Conservation (phyloP, 2,888 invertebrate genomes). For the Eugnorisma glareosa region DNA sequence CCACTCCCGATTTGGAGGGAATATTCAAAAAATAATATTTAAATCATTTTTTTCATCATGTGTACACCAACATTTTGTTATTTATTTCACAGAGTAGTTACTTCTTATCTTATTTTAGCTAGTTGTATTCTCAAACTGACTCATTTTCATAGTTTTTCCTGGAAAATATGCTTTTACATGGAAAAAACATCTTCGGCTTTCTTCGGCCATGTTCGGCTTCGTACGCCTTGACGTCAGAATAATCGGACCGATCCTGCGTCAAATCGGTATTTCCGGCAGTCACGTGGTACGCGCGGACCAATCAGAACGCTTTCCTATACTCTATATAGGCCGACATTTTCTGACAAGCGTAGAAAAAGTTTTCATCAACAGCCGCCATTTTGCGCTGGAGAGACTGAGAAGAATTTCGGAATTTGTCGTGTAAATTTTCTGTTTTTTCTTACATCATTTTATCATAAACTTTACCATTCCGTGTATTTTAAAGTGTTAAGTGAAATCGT, state of each 20-base stretch:
- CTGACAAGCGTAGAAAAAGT: slow-evolving; percentile 99
- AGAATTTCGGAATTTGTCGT: slow-evolving; percentile 94
- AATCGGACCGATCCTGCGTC: slow-evolving; percentile 86
- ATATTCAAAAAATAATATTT: slow-evolving; percentile 74
- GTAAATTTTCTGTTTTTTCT: slow-evolving; percentile 92
- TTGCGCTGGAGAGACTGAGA: slow-evolving; percentile 95
- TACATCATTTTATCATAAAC: slow-evolving; percentile 90
- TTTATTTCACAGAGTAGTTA: background rate
- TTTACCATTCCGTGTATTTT: slow-evolving; percentile 91
- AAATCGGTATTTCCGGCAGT: slow-evolving; percentile 87
- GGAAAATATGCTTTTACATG: slow-evolving; percentile 70
- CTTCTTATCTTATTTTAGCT: background rate
- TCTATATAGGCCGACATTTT: slow-evolving; percentile 91
- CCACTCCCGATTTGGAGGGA: slow-evolving; percentile 88
- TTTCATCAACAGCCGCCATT: slow-evolving; percentile 99
- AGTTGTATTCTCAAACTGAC: background rate
- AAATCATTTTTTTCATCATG: slow-evolving; percentile 42
- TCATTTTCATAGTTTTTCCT: slow-evolving; percentile 16
- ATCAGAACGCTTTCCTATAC: slow-evolving; percentile 80
- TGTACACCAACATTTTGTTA: background rate
- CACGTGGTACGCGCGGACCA: slow-evolving; percentile 88
- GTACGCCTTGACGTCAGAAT: slow-evolving; percentile 88
- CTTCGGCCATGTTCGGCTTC: slow-evolving; percentile 81
- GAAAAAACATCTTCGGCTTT: slow-evolving; percentile 74
- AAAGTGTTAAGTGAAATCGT: slow-evolving; percentile 91